Evolutionary conservation across 2,888 invertebrate species (phyloP).

Genomic region (Drosophila anomalipes): DNA sequence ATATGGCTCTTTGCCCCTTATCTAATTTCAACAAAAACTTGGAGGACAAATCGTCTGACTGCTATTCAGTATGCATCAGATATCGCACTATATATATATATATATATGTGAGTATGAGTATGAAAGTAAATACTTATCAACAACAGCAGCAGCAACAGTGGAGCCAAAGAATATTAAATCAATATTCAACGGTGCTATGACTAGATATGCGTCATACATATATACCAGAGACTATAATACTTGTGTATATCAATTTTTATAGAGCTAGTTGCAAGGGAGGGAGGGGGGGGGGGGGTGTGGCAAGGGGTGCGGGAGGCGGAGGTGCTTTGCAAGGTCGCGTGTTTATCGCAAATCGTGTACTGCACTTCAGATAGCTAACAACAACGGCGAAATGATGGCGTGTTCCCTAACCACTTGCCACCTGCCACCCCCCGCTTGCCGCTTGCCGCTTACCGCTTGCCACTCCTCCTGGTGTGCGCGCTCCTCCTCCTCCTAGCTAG

Average conservation of each 20-base stretch:
- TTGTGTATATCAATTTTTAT: conserved; percentile 36
- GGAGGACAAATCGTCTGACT: conserved; percentile 74
- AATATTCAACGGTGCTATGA: conserved; percentile 77
- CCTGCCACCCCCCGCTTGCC: background rate
- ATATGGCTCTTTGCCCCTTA: conserved; percentile 29
- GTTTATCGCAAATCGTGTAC: conserved; percentile 68
- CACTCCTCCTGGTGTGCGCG: background rate
- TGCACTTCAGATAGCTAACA: conserved; percentile 71
- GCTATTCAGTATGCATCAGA: conserved; percentile 10
- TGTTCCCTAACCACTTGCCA: conserved; percentile 36
- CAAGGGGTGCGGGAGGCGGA: no score
- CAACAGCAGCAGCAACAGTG: conserved; percentile 28
- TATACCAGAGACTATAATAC: background rate
- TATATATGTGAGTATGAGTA: conserved; percentile 9
- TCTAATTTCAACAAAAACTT: conserved; percentile 47
- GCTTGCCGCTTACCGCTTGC: background rate
- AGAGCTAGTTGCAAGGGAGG: background rate
- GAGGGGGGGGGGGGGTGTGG: background rate
- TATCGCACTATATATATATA: conserved; percentile 1
- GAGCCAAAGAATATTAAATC: conserved; percentile 71
- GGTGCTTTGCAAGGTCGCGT: conserved; percentile 69
- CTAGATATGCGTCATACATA: conserved; percentile 70
- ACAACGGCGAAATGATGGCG: conserved; percentile 60
- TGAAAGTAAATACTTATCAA: conserved; percentile 38
- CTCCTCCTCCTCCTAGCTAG: background rate